Conservation (phyloP, 2,113 vertebrate genomes). For the Urocitellus parryii region DNA sequence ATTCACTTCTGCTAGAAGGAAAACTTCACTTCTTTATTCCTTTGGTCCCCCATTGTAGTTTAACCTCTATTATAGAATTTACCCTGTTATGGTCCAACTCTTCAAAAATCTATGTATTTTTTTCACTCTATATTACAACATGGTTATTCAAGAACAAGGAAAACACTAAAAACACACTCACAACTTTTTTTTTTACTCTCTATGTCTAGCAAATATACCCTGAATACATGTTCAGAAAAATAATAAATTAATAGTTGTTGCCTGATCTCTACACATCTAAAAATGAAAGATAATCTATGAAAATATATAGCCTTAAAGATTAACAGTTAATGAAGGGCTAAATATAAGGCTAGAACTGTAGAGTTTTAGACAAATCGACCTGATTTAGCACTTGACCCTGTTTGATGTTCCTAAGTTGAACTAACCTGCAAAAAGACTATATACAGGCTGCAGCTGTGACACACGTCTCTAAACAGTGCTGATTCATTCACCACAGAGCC, state of each 20-base stretch:
- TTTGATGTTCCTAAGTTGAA: not conserved
- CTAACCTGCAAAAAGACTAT: not conserved
- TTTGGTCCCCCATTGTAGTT: not conserved
- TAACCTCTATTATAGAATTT: not conserved
- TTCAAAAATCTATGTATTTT: not conserved
- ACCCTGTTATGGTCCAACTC: not conserved
- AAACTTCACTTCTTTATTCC: not conserved
- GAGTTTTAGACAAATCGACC: not conserved
- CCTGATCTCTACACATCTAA: not conserved
- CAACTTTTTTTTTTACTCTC: not conserved
- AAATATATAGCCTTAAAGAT: constrained; percentile 25
- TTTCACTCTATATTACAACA: not conserved
- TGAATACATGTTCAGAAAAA: not conserved
- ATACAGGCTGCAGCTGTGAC: not conserved
- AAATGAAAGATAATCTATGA: not conserved
- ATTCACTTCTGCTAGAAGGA: not conserved
- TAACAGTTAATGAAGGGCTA: not conserved
- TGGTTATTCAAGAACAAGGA: not conserved
- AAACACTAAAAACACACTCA: not conserved
- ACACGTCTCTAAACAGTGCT: not conserved
- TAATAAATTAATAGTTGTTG: not conserved
- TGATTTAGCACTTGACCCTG: not conserved
- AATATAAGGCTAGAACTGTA: not conserved
- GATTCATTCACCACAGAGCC: constrained; percentile 48
- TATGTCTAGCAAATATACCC: not conserved